These are phyloP conservation scores for Agrotis exclamationis DNA, from an alignment of 2,888 invertebrate genomes.

Conservation along the genomic window DNA sequence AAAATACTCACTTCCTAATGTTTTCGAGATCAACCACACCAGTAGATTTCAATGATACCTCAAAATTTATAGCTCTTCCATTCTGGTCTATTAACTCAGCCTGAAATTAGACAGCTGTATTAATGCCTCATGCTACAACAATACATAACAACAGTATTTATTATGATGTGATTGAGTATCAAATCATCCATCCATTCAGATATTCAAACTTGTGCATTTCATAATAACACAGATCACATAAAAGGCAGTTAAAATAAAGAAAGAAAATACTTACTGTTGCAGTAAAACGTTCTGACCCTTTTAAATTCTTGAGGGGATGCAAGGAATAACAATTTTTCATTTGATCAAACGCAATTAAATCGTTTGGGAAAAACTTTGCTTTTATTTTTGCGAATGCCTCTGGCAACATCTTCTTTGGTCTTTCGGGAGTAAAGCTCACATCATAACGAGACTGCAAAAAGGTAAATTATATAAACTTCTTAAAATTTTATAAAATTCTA, in stretches of 20 bases:
- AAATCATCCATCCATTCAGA: no score
- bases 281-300: conserved; percentile 66
- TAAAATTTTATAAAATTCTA: background rate
- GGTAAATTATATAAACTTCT: conserved; percentile 20
- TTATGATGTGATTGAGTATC: no score
- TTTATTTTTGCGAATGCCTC: conserved; percentile 84
- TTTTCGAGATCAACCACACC: conserved; percentile 89
- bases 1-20: conserved; percentile 76
- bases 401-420: conserved; percentile 92
- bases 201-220: no score
- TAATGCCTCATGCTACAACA: background rate
- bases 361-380: conserved; percentile 76
- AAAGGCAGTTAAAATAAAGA: background rate
- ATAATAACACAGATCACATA: background rate
- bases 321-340: conserved; percentile 92
- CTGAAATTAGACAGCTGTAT: conserved; percentile 66
- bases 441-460: conserved; percentile 95
- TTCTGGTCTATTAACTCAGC: conserved; percentile 76
- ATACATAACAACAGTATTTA: no score
- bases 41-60: conserved; percentile 90
- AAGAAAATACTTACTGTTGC: conserved; percentile 70
- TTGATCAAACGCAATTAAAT: conserved; percentile 94
- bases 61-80: conserved; percentile 81
- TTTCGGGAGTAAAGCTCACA: conserved; percentile 93
- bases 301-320: conserved; percentile 81